Evolutionary conservation across 1,140 invertebrate species (phyloP).

Genomic region (Apocrypta bakeri): DNA sequence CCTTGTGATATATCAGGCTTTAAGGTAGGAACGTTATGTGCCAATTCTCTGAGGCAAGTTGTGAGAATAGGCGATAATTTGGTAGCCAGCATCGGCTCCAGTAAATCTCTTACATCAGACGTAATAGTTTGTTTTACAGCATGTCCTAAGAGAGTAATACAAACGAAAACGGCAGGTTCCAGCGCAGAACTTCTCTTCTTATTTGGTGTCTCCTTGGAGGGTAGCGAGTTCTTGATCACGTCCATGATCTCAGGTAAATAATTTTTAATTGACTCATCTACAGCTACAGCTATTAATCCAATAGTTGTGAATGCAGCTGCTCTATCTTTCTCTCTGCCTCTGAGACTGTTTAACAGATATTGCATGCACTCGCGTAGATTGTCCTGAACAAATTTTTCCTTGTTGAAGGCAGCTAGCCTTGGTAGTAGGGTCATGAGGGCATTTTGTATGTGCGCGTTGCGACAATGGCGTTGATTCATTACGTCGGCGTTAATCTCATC

Average conservation of each 20-base stretch:
- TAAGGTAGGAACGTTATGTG: constrained; percentile 89
- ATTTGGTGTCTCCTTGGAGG: constrained; percentile 83
- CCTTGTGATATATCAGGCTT: constrained; percentile 95
- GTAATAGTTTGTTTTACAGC: constrained; percentile 86
- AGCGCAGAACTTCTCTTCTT: constrained; percentile 82
- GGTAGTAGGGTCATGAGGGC: constrained; percentile 91
- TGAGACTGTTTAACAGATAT: constrained; percentile 85
- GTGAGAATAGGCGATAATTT: constrained; percentile 93
- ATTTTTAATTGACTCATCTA: constrained; percentile 86
- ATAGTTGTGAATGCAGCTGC: constrained; percentile 91
- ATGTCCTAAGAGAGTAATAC: constrained; percentile 93
- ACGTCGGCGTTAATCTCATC: constrained; percentile 88
- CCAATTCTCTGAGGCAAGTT: constrained; percentile 91
- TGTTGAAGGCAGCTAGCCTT: constrained; percentile 94
- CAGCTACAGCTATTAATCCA: constrained; percentile 93
- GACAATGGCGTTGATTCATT: constrained; percentile 83
- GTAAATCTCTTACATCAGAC: constrained; percentile 86
- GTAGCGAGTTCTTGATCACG: constrained; percentile 86
- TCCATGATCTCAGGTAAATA: constrained; percentile 92
- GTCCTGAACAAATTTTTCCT: constrained; percentile 85
- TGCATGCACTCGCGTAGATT: constrained; percentile 86
- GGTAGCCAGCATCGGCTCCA: constrained; percentile 94
- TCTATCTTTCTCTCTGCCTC: constrained; percentile 87
- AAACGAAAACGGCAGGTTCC: constrained; percentile 94
- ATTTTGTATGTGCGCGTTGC: constrained; percentile 90